These are phyloP conservation scores for Hypomecis atomaria DNA, from an alignment of 2,888 invertebrate genomes.

Conservation along the genomic window DNA sequence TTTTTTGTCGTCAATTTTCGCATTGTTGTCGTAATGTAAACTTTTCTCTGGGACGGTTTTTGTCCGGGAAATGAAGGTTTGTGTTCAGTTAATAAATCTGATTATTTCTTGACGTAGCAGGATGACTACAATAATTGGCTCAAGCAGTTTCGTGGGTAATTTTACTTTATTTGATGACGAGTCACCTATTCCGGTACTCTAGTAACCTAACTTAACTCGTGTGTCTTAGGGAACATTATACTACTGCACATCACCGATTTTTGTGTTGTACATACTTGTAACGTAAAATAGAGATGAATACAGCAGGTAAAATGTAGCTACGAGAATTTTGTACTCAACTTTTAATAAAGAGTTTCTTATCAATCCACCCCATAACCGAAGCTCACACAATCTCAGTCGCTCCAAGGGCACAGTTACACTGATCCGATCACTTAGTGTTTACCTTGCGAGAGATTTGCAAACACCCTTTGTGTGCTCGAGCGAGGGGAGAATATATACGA, in stretches of 20 bases:
- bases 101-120: too few relatives aligned
- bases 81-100: conserved; percentile 32
- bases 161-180: too few relatives aligned
- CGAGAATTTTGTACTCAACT: not conserved
- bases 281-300: too few relatives aligned
- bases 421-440: conserved; percentile 68
- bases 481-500: conserved; percentile 52
- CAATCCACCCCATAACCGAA: conserved; percentile 32
- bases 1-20: conserved; percentile 76
- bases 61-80: conserved; percentile 35
- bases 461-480: conserved; percentile 61
- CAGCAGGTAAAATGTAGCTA: not conserved
- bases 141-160: too few relatives aligned
- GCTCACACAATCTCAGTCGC: conserved; percentile 36
- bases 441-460: conserved; percentile 66
- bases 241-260: not conserved
- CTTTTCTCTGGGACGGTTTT: conserved; percentile 48
- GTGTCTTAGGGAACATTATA: too few relatives aligned
- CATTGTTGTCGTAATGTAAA: conserved; percentile 71
- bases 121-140: too few relatives aligned
- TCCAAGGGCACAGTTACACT: conserved; percentile 52
- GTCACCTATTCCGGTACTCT: too few relatives aligned
- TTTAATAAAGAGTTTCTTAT: conserved; percentile 18
- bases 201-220: too few relatives aligned
- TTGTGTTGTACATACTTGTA: too few relatives aligned